phyloP scores from a whole-genome alignment of 2,888 invertebrate genomes.

The Pollenia griseotomentosa region DNA sequence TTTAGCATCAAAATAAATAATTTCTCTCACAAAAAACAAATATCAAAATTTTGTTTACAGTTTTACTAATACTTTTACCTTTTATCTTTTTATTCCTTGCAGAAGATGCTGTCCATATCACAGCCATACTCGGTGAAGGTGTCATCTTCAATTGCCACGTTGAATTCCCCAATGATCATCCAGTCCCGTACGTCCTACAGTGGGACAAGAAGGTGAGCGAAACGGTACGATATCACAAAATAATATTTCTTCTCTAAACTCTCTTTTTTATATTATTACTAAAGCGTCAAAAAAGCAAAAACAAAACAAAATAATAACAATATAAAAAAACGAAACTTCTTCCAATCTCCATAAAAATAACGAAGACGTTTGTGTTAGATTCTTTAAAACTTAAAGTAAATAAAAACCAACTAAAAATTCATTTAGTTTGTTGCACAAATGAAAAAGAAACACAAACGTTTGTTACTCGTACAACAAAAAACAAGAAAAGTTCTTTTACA shows the following conservation, averaged over 20 bases:
- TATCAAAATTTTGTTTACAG: background rate
- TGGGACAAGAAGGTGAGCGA: constrained; percentile 99
- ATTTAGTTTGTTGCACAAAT: background rate
- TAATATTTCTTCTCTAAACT: constrained; percentile 85
- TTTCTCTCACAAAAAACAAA: too few relatives aligned
- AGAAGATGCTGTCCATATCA: constrained; percentile 96
- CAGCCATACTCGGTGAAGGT: constrained; percentile 98
- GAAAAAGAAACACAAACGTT: constrained; percentile 45
- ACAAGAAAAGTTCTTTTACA: background rate
- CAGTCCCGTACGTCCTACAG: constrained; percentile 98
- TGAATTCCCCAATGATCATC: constrained; percentile 97
- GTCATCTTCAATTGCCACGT: constrained; percentile 99
- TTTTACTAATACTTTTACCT: background rate
- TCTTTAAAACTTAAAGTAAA: background rate
- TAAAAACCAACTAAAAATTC: background rate
- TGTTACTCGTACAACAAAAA: constrained; percentile 1
- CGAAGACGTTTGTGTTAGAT: constrained; percentile 51
- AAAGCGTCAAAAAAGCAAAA: constrained; percentile 80
- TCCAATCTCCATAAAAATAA: constrained; percentile 29
- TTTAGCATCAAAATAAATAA: too few relatives aligned
- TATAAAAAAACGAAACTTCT: constrained; percentile 67
- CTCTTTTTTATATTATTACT: constrained; percentile 83
- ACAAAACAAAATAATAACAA: constrained; percentile 77
- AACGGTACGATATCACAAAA: constrained; percentile 92
- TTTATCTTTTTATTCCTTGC: constrained; percentile 71